Base-by-base conservation (phyloP, 2,888 invertebrate species). In the Drosophila mettleri region DNA sequence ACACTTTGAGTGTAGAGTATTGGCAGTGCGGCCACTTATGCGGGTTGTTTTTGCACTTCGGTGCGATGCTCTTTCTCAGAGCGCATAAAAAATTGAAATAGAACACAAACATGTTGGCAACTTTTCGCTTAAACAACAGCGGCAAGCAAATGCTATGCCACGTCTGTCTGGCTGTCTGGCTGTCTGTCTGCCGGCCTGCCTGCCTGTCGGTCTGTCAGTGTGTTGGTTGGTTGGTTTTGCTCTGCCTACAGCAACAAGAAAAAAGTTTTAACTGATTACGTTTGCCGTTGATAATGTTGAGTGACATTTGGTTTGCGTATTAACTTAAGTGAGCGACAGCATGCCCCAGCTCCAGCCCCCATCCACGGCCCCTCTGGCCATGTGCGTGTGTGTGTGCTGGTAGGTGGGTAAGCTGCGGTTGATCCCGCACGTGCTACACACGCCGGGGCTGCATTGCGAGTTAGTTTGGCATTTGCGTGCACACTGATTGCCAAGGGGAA, bases 301-400 rank as follows among this genome's bases (percentile, higher is more conserved):
- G 88, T 86, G 85, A 88, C 85, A 86, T 83, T 84, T 88, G 80
- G 85, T 86, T 88, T 86, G 79, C 88, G 88, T 88, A 85, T 88
- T 88, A 87, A 83, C 88, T 83, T 83, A 88, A 83, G 86, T 83
- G 79, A 83, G 83, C 79, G 88, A 81, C 88, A 85, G 73, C 51
- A 61, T 43, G 59, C 55, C 48, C 60, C 36, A 29, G 41, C 22
- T 51, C 31, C 8, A 24, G 5, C n/a, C 16, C 31, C 46, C 31
- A 29, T 38, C 12, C 55, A 29, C 14, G 20, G n/a, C 49, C 38
- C 36, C 52, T 27, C 16, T 16, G 43, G 6, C 18, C n/a, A 55
- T 33, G 43, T 39, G 31, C 18, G 29, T 22, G 59, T 33, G 43
- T 39, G 31, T 22, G 29, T 43, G 59, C 46, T 31, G 49, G 57